Base-by-base conservation (phyloP, 2,797 vertebrate species). In the Poeciliopsis presidionis region DNA sequence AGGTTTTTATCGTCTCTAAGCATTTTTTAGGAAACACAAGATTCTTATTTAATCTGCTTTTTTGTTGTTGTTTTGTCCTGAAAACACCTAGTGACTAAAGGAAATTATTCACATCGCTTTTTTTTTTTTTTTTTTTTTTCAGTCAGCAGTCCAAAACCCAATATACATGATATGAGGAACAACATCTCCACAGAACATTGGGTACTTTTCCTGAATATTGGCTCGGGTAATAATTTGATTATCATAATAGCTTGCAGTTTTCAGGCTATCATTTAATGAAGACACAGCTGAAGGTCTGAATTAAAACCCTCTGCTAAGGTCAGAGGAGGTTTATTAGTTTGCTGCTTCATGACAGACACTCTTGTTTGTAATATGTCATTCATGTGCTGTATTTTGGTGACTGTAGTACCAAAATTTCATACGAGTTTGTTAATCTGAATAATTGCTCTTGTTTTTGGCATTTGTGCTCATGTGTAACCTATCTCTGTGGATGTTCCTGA, bases 391-490 rank as follows among this genome's bases (percentile, higher is more conserved):
- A 33, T 65, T 43, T 72, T 51, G 63, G 43, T 46, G 55, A 36
- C 43, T 61, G 36, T 49, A 18, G 30, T 65, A 53, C 63, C 28
- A 1, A 1, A 61, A 57, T 51, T 76, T 30, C 36, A 45, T 36
- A 74, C 71, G 53, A 65, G 61, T 72, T 28, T 77, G 67, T 71
- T 77, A 57, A 74, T 84, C 45, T 78, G 81, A 57, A 73, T 74
- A 43, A 73, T 72, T 63, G 9, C 14, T 41, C 2, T 74, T 86
- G 8, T 79, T 47, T 72, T 81, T 75, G 77, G 70, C 53, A 0
- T 83, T 14, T 8, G 47, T 51, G 59, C 57, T 87, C 41, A 79
- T 83, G 72, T 81, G 65, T 76, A 47, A 85, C 71, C 77, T 39
- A 72, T 81, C n/a, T 22, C 28, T 71, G 76, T 73, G 41, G 61